Conservation (phyloP, 2,797 vertebrate genomes). For the Prionace glauca region DNA sequence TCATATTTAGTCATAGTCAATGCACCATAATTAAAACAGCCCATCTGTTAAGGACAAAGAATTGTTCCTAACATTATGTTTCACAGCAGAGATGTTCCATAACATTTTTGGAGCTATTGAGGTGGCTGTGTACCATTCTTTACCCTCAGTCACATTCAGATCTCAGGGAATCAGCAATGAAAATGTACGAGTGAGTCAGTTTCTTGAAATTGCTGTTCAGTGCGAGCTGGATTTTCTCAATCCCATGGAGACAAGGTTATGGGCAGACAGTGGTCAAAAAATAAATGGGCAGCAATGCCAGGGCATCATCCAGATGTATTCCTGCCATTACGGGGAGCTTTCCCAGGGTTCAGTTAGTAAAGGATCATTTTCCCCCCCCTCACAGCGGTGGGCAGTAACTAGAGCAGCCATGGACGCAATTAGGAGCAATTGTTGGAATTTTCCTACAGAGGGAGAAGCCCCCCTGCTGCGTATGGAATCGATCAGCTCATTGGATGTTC, state of each 20-base stretch:
- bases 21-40: constrained; percentile 13
- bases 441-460: too few species aligned
- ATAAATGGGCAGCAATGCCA: neutral
- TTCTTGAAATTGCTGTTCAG: neutral
- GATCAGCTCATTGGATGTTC: neutral
- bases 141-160: neutral
- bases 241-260: neutral
- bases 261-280: neutral
- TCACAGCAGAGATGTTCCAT: neutral
- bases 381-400: neutral
- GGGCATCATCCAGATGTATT: neutral
- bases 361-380: neutral
- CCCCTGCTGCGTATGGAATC: neutral
- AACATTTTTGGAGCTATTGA: neutral
- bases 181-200: neutral
- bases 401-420: neutral
- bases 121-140: neutral
- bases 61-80: neutral
- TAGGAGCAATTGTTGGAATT: neutral
- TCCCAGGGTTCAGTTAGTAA: neutral
- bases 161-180: neutral
- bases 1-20: neutral
- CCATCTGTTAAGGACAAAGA: constrained; percentile 26
- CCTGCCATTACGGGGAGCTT: neutral
- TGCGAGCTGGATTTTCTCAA: neutral